Evolutionary conservation across 2,888 invertebrate genomes (phyloP), one percentile per base, ranked within the genome.

Genomic region (Himalopsyche tibetana): DNA sequence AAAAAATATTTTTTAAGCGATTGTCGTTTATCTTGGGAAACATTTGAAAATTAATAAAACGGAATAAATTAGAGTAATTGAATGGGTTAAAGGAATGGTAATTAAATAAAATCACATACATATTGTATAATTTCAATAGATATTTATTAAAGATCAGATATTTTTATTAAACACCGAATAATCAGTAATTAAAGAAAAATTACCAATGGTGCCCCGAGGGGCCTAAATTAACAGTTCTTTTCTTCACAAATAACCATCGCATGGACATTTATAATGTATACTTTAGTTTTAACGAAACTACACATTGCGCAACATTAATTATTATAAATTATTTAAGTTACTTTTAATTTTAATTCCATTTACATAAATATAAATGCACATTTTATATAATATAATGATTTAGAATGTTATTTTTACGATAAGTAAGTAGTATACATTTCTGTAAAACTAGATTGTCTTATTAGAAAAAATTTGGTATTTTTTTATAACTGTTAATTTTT

Each of bases 401-500:
- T 80, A 80, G 80, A 80, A 80, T 80, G 80, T 80, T 42, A 45
- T 45, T 80, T 74, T 80, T 80, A 80, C 80, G 80, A 80, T 36
- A 80, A 38, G 63, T 74, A 74, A 45, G 80, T 80, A 80, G 80
- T 80, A 80, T 80, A 80, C 55, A 28, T 82, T 55, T 38, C 55
- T 56, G 56, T 55, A 82, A 28, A 55, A 56, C 36, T 69, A 55
- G 83, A 83, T 83, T 83, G 83, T 83, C 83, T 83, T 83, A 63
- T 42, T 69, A 69, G 74, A 79, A 83, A 45, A 83, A 83, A 83
- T 83, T 83, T 83, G 83, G 83, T 83, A 83, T 82, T 82, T 36
- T 82, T 56, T 45, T 80, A 80, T 56, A 81, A 42, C 42, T 81
- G 51, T 81, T 28, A 51, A 28, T 56, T 82, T 17, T 83, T 42